phyloP scores from a whole-genome alignment of 2,113 vertebrate genomes.

The Lepisosteus oculatus region DNA sequence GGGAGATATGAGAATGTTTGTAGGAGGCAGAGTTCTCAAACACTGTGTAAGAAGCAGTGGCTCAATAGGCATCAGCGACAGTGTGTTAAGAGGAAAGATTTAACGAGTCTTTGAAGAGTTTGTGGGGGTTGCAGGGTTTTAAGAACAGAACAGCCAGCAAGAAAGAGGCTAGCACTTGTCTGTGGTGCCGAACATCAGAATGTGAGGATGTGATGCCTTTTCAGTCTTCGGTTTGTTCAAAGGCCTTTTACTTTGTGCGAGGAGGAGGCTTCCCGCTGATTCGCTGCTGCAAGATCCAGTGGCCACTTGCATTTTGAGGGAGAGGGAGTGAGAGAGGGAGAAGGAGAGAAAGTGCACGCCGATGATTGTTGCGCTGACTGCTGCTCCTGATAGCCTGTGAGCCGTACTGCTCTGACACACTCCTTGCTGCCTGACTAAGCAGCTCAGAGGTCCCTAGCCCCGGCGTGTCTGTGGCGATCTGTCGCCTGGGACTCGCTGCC shows the following conservation, averaged over 20 bases:
- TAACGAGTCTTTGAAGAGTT: no score
- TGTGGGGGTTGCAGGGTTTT: no score
- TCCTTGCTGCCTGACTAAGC: conserved; percentile 38
- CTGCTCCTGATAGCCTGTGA: conserved; percentile 20
- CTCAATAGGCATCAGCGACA: no score
- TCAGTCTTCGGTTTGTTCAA: not conserved
- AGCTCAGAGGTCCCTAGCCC: conserved; percentile 34
- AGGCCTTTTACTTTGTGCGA: not conserved
- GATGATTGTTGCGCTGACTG: not conserved
- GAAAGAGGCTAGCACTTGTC: not conserved
- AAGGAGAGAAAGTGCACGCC: conserved; percentile 25
- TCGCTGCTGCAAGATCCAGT: not conserved
- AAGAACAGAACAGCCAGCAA: not conserved
- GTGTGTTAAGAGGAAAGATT: no score
- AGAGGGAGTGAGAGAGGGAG: conserved; percentile 7
- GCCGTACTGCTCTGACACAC: conserved; percentile 52
- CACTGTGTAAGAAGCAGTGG: no score
- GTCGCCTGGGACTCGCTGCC: conserved; percentile 36
- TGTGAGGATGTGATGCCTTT: not conserved
- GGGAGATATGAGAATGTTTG: not conserved
- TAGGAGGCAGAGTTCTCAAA: not conserved
- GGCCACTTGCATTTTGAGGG: conserved; percentile 5
- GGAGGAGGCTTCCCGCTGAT: conserved; percentile 5
- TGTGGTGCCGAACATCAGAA: not conserved
- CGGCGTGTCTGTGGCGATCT: not conserved